Conservation (phyloP, 1,140 invertebrate genomes). For the Thaumetopoea pityocampa region DNA sequence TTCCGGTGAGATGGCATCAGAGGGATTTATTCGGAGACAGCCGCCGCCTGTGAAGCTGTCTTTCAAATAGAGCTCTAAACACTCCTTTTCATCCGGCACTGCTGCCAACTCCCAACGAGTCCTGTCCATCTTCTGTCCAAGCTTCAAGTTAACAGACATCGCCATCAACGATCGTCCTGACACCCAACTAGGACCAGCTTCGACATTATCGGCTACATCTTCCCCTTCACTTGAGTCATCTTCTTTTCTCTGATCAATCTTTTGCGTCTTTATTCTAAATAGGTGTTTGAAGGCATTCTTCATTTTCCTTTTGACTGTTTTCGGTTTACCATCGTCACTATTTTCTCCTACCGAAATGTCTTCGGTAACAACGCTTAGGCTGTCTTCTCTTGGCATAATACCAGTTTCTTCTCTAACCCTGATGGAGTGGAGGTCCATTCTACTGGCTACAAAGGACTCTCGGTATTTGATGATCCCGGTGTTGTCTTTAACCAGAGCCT, state of each 20-base stretch:
- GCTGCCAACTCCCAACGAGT: slow-evolving; percentile 30
- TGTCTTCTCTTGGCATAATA: slow-evolving; percentile 8
- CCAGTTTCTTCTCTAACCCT: slow-evolving; percentile 10
- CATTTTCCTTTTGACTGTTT: slow-evolving; percentile 23
- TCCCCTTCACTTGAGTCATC: neutral
- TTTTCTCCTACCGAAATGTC: too few species aligned
- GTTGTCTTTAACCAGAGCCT: slow-evolving; percentile 26
- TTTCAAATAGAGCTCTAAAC: slow-evolving; percentile 43
- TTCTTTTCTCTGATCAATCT: too few species aligned
- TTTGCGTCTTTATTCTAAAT: neutral
- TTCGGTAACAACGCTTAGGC: slow-evolving; percentile 3
- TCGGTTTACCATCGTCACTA: slow-evolving; percentile 9
- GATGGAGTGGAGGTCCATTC: slow-evolving; percentile 14
- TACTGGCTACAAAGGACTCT: slow-evolving; percentile 23
- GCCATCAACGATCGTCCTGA: slow-evolving; percentile 25
- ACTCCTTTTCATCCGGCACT: slow-evolving; percentile 38
- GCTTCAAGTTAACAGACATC: slow-evolving; percentile 31
- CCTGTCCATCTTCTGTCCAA: slow-evolving; percentile 21
- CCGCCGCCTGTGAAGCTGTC: slow-evolving; percentile 59
- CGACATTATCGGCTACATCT: neutral
- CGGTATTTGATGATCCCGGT: slow-evolving; percentile 30
- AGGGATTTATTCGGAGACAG: slow-evolving; percentile 46
- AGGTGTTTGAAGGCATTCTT: slow-evolving; percentile 17
- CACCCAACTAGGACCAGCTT: neutral
- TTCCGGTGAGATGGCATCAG: slow-evolving; percentile 27